Evolutionary conservation across 2,113 vertebrate genomes (phyloP), one percentile per base, ranked within the genome.

Genomic region (Grammatotria lemairii): DNA sequence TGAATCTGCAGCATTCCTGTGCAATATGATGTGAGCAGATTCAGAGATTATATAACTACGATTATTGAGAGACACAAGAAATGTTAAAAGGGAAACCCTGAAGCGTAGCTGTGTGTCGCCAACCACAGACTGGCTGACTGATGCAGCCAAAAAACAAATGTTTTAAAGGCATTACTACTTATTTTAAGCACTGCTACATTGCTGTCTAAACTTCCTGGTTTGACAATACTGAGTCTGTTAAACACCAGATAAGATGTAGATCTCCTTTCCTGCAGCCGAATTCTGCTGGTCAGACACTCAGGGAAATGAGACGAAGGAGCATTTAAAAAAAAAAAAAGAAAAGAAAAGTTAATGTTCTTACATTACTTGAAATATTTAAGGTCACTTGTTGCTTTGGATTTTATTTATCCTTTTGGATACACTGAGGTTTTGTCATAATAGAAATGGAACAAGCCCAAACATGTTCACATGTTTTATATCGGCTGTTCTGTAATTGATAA

Each of bases 231-330:
- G 47, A 87, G 81, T 9, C 42, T 23, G 8, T 45, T 11, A 12
- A 17, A 85, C 80, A 60, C 1, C 73, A 31, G 60, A 47, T 38
- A 16, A 73, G 14, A 80, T 28, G 73, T 85, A 58, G 45, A 53
- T 55, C 54, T 88, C 28, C 9, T 83, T 38, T 84, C 73, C 58
- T 85, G 81, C 55, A 85, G 80, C 53, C 10, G 63, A 40, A 60
- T 60, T 85, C 85, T 88, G 89, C 90, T 78, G 88, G 65, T 90
- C 85, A 91, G 82, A 92, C 83, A 85, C 92, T 91, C 91, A 85
- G 88, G 89, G 78, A 57, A 75, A 93, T 42, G 73, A 70, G 33
- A 47, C 54, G 7, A 82, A 70, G 81, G 33, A 51, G 45, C 17
- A 33, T 78, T 45, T 8, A 2, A 38, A 65, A 16, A 58, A 40